These are phyloP conservation scores for Melanerpes formicivorus DNA, from an alignment of 2,113 vertebrate genomes.

Conservation along the genomic window DNA sequence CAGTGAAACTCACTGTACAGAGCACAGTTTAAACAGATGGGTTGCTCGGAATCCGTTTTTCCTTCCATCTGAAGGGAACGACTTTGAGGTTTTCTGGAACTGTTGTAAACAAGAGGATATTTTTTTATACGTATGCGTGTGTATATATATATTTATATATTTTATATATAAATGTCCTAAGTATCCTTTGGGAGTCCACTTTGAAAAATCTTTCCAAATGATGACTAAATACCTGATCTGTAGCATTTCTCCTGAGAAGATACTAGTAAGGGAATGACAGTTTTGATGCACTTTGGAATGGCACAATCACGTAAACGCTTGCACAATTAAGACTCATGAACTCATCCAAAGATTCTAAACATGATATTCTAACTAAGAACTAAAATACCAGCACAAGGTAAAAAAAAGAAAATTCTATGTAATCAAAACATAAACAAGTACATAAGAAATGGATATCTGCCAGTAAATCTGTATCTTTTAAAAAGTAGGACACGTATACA, in stretches of 20 bases:
- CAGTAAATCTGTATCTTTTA: conserved; percentile 67
- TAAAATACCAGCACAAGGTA: conserved; percentile 79
- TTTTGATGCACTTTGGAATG: conserved; percentile 88
- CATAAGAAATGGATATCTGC: conserved; percentile 76
- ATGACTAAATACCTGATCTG: conserved; percentile 83
- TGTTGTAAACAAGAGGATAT: conserved; percentile 84
- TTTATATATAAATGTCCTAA: conserved; percentile 70
- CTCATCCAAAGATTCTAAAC: conserved; percentile 80
- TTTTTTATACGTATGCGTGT: conserved; percentile 32
- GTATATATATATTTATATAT: conserved; percentile 64
- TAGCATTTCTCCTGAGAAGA: conserved; percentile 87
- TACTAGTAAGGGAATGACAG: conserved; percentile 85
- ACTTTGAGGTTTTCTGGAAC: conserved; percentile 79
- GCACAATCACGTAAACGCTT: conserved; percentile 84
- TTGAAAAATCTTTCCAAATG: conserved; percentile 75
- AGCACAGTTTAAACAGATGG: conserved; percentile 69
- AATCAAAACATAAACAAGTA: conserved; percentile 82
- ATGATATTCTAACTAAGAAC: conserved; percentile 71
- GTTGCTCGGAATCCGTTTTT: conserved; percentile 73
- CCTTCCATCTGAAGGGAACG: conserved; percentile 74
- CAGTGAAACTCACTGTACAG: conserved; percentile 63
- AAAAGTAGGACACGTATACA: conserved; percentile 74
- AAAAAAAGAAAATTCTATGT: conserved; percentile 77
- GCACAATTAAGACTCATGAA: conserved; percentile 91
- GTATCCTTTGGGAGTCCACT: conserved; percentile 79